A percentile compares a stretch with the other conserved stretches of the same genome.
These are phyloP conservation scores for Rhinoraja longicauda DNA, from an alignment of 2,797 vertebrate genomes.

Conservation along the genomic window DNA sequence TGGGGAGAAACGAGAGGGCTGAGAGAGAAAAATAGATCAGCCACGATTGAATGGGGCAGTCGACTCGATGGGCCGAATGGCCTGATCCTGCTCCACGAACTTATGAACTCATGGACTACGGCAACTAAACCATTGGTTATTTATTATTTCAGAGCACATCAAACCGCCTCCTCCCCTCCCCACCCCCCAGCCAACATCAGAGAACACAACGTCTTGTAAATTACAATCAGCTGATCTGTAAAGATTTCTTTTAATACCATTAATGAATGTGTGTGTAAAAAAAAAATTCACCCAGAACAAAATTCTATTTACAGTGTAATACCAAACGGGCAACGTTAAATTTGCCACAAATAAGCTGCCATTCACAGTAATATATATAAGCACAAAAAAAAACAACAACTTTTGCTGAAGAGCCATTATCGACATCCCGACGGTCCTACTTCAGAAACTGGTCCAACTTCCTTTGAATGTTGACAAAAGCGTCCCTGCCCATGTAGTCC, in stretches of 20 bases:
- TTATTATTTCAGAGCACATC: not conserved
- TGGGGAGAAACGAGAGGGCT: too few species aligned
- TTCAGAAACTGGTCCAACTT: slow-evolving; percentile 65
- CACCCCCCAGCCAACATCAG: too few species aligned
- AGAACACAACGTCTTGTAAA: not conserved
- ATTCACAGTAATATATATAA: slow-evolving; percentile 15
- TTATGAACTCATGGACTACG: not conserved
- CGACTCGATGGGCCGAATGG: too few species aligned
- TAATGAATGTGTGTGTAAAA: slow-evolving; percentile 32
- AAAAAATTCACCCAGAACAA: not conserved
- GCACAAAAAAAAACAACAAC: not conserved
- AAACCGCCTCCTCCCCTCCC: too few species aligned
- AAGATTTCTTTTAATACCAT: not conserved
- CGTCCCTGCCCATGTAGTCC: slow-evolving; percentile 69
- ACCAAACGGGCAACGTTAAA: not conserved
- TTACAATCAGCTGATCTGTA: not conserved
- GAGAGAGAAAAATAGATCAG: too few species aligned
- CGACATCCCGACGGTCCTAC: slow-evolving; percentile 42
- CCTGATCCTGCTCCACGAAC: too few species aligned
- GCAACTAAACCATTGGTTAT: not conserved
- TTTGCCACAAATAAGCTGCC: slow-evolving; percentile 23
- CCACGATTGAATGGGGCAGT: too few species aligned
- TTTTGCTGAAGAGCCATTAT: not conserved
- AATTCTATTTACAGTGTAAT: slow-evolving; percentile 30
- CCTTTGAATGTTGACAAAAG: slow-evolving; percentile 63